Base-by-base conservation (phyloP, 1,140 invertebrate species). In the Cotesia typhae region DNA sequence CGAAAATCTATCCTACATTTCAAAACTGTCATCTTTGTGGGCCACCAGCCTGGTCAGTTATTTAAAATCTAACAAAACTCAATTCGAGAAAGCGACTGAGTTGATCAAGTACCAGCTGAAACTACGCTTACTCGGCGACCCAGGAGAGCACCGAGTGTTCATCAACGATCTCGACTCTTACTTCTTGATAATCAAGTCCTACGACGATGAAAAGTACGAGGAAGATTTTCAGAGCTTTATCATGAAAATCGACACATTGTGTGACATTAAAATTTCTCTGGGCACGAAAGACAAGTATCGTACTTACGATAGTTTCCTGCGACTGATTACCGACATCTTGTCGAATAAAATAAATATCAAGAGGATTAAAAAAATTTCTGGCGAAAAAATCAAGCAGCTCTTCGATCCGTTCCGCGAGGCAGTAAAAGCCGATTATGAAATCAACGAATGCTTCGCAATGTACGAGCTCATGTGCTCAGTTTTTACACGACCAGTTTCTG, bases 391-490 rank as follows among this genome's bases (percentile, higher is more conserved):
- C 41, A 17, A 7, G 63, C 5, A 55, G 7, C 7, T 66, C 17
- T 72, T 74, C 70, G 74, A 53, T 6, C 28, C 67, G 28, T 82
- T 75, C 61, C 60, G 76, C 4, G 41, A 20, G 14, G 37, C 70
- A 6, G 14, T 76, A 14, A 1, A 7, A 14, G 28, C 75, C 1
- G 72, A 78, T 12, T 20, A 74, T 20, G 76, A 81, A 53, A 79
- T 72, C 66, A 73, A 72, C 3, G 35, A 71, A 35, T 75, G 76
- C 61, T 79, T 82, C 9, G 35, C 70, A 57, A 53, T 79, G 17
- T 79, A 78, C 73, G 71, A 73, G 67, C 68, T 35, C 12, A 14
- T 78, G 0, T 79, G 75, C 3, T 36, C 14, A 57, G 71, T 61
- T 57, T 51, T 79, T 65, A 60, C 76, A 47, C 73, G 70, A 63